These are phyloP conservation scores for Ochropacha duplaris DNA, from an alignment of 2,888 invertebrate genomes.

Conservation along the genomic window DNA sequence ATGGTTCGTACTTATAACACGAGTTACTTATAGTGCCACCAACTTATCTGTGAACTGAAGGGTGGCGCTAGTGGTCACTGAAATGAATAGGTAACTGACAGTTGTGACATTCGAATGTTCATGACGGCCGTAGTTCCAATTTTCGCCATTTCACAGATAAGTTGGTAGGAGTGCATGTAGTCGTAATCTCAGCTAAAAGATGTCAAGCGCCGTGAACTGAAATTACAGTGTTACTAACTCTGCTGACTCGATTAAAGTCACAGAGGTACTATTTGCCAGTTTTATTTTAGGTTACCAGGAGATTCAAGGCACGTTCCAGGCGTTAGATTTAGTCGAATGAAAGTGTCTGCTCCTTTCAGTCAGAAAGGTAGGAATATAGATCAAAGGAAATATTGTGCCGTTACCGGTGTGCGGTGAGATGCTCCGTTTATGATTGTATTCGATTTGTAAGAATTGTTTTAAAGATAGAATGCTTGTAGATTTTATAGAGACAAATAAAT, in stretches of 20 bases:
- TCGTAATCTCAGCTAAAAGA: neutral
- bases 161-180: too few relatives aligned
- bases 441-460: neutral
- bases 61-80: too few relatives aligned
- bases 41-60: too few relatives aligned
- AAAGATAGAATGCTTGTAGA: neutral
- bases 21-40: too few relatives aligned
- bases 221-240: neutral
- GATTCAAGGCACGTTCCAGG: neutral
- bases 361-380: neutral
- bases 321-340: neutral
- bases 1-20: too few relatives aligned
- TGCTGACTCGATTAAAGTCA: slow-evolving; percentile 5
- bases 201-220: neutral
- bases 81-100: too few relatives aligned
- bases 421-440: neutral
- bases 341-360: neutral
- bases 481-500: neutral
- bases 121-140: too few relatives aligned
- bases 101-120: too few relatives aligned
- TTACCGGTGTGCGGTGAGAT: neutral
- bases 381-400: neutral
- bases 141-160: too few relatives aligned
- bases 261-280: neutral
- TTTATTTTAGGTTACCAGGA: neutral